Evolutionary conservation across 2,888 invertebrate species (phyloP).

Genomic region (Axea sp.): DNA sequence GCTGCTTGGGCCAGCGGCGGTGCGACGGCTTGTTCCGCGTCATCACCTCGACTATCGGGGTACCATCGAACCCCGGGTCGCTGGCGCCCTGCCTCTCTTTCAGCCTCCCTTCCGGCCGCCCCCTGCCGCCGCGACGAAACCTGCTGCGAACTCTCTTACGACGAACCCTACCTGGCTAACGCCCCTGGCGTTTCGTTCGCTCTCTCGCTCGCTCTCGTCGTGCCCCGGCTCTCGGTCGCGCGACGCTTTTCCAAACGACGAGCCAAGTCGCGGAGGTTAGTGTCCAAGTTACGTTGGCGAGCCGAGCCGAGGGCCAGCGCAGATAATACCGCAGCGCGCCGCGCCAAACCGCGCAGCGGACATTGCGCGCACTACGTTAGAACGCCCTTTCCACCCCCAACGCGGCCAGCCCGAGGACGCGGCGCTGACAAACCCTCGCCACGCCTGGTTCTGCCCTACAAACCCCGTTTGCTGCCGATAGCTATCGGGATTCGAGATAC

Average conservation of each 20-base stretch:
- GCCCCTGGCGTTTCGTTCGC: constrained; percentile 3
- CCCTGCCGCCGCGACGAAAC: constrained; percentile 14
- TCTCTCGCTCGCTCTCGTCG: constrained; percentile 6
- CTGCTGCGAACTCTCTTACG: not conserved
- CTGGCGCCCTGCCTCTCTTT: constrained; percentile 8
- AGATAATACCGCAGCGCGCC: constrained; percentile 76
- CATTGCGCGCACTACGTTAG: constrained; percentile 70
- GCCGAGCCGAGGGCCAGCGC: constrained; percentile 74
- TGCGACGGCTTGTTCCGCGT: constrained; percentile 74
- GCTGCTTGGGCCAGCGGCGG: constrained; percentile 46
- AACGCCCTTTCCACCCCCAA: constrained; percentile 65
- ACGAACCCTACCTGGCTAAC: constrained; percentile 5
- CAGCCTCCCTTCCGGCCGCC: not conserved
- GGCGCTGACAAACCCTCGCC: constrained; percentile 58
- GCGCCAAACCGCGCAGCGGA: constrained; percentile 77
- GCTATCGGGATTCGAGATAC: constrained; percentile 42
- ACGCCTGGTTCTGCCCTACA: constrained; percentile 62
- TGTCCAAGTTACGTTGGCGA: constrained; percentile 70
- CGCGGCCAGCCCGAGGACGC: constrained; percentile 49
- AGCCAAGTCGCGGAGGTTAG: constrained; percentile 74
- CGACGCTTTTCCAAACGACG: constrained; percentile 60
- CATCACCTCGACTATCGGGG: constrained; percentile 66
- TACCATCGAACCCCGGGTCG: constrained; percentile 55
- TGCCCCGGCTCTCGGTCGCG: constrained; percentile 47
- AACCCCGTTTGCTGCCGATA: constrained; percentile 52